Evolutionary conservation across 1,140 invertebrate genomes (phyloP), one percentile per base, ranked within the genome.

Genomic region (Heliothis subflexa): DNA sequence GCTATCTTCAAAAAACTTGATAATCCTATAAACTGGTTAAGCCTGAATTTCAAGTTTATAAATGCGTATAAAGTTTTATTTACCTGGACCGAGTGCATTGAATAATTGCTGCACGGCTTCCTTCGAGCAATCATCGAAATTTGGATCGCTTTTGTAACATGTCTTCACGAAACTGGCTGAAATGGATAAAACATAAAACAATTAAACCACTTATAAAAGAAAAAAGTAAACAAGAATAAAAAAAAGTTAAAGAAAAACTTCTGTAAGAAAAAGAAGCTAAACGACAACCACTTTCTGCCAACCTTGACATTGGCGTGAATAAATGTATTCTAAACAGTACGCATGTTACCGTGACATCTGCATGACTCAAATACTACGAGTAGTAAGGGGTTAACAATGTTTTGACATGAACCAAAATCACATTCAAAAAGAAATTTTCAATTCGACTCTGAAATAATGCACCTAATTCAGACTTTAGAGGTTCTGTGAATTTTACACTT

Each of bases 111-210:
- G 96, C 18, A 96, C 96, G 57, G 96, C 95, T 71, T 95, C 87
- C 11, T 95, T 95, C 3, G 96, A 96, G 87, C 96, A 97, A 80
- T 96, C 96, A 50, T 95, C 91, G 81, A 97, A 96, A 78, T 95
- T 92, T 75, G 94, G 95, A 85, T 96, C 95, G 80, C 95, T 95
- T 91, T 95, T 96, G 79, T 93, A 92, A 90, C 96, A 97, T 85
- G 96, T 96, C 87, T 95, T 95, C 66, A 97, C 95, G 88, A 95
- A 97, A 93, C 94, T 94, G 55, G 96, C 96, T 97, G 92, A 91
- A 96, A 59, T 59, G 28, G 57, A 73, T 3, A 33, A 21, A 49
- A 72, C 25, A 45, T 4, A 81, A 74, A 73, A 10, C 54, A 77
- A 62, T 28, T 57, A 40, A 18, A 21, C 16, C 16, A 66, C 18